phyloP scores from a whole-genome alignment of 2,113 vertebrate species.

The Lagopus muta region DNA sequence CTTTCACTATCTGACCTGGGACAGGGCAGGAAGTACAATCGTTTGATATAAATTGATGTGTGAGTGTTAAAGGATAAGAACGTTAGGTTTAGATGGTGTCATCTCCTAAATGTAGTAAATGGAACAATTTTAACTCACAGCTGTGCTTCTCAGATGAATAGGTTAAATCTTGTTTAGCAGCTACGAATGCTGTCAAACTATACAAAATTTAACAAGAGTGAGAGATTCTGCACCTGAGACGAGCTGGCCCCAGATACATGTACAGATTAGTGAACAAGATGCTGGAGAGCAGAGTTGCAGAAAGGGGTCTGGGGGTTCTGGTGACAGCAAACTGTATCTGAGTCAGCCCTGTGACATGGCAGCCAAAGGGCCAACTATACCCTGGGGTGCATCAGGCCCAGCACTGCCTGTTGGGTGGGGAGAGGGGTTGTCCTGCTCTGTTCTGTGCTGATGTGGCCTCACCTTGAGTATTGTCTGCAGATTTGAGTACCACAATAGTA shows the following conservation, averaged over 20 bases:
- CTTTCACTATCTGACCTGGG: neutral
- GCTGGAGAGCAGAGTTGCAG: neutral
- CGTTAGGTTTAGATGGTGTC: neutral
- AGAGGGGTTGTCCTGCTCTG: neutral
- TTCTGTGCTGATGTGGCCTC: neutral
- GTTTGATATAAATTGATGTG: neutral
- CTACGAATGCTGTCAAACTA: neutral
- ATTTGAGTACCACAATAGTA: neutral
- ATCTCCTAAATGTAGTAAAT: neutral
- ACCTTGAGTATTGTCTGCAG: neutral
- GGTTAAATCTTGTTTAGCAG: neutral
- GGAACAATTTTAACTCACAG: neutral
- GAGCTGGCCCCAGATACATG: neutral
- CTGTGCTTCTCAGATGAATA: neutral
- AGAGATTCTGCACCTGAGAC: neutral
- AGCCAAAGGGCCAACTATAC: neutral
- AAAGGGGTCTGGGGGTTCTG: neutral
- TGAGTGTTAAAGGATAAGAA: neutral
- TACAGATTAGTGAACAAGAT: neutral
- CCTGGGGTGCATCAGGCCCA: no score
- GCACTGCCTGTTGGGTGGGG: neutral
- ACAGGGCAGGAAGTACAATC: neutral
- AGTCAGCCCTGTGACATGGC: neutral
- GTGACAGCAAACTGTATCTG: neutral
- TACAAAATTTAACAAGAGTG: neutral